Evolutionary conservation across 2,797 vertebrate genomes (phyloP).

Genomic region (Remorina albescens): DNA sequence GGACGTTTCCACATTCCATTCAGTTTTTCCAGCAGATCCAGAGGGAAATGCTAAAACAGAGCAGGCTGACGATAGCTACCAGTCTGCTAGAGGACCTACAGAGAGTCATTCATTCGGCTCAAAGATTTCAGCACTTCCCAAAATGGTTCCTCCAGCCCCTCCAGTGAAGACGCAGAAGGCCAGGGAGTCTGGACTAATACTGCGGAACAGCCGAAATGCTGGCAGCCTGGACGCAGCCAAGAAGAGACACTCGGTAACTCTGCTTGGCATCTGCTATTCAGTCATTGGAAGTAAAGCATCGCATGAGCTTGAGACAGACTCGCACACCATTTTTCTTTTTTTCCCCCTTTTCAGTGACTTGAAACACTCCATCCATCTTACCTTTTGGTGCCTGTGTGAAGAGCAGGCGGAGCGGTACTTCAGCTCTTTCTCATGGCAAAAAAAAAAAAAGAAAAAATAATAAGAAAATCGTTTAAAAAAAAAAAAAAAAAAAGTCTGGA

Average conservation of each 20-base stretch:
- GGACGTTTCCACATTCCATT: conserved; percentile 66
- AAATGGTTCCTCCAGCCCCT: conserved; percentile 83
- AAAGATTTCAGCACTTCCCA: conserved; percentile 75
- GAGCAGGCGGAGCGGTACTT: conserved; percentile 67
- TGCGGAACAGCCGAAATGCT: conserved; percentile 84
- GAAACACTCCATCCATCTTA: conserved; percentile 79
- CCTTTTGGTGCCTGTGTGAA: conserved; percentile 70
- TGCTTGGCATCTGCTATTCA: conserved; percentile 80
- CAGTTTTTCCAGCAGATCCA: conserved; percentile 50
- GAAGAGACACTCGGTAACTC: conserved; percentile 88
- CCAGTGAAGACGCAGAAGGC: conserved; percentile 88
- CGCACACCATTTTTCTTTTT: conserved; percentile 74
- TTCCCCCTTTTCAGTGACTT: conserved; percentile 77
- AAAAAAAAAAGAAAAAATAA: conserved; percentile 1
- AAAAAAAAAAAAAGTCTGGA: conserved; percentile 65
- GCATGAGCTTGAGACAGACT: conserved; percentile 86
- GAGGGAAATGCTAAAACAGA: conserved; percentile 65
- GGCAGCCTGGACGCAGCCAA: conserved; percentile 79
- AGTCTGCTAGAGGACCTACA: conserved; percentile 44
- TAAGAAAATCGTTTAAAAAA: neutral
- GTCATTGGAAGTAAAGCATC: conserved; percentile 83
- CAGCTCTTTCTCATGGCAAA: conserved; percentile 66
- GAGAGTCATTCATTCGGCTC: conserved; percentile 75
- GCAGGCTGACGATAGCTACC: conserved; percentile 62
- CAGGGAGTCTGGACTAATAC: conserved; percentile 85